Percentiles rank a stretch among this genome's conserved stretches.
Conservation (phyloP, 2,113 vertebrate species). For the Monopterus albus region DNA sequence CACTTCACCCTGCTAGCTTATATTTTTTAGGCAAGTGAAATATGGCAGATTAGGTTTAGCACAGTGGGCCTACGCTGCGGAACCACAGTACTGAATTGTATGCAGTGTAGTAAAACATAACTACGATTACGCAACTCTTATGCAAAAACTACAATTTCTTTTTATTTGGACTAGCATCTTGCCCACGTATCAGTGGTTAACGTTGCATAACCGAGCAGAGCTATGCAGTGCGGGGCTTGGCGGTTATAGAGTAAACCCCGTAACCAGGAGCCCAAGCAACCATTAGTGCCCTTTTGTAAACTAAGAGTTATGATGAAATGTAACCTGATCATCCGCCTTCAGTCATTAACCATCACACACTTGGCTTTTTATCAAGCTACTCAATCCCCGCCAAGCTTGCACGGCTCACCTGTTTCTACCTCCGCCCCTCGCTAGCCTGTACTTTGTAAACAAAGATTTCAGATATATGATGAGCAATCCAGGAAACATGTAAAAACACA, state of each 20-base stretch:
- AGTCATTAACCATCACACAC: constrained; percentile 9
- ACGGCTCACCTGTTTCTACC: background rate
- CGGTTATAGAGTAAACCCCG: constrained; percentile 13
- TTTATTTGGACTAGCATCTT: background rate
- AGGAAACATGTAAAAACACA: constrained; percentile 14
- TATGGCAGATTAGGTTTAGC: background rate
- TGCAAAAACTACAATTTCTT: constrained; percentile 1
- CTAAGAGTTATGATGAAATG: constrained; percentile 1
- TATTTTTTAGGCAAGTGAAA: background rate
- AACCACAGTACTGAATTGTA: background rate
- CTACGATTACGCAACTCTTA: no score
- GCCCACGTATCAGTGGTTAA: constrained; percentile 5
- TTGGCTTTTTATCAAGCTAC: constrained; percentile 14
- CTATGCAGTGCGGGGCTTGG: constrained; percentile 4
- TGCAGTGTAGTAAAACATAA: background rate
- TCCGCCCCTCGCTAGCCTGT: constrained; percentile 1
- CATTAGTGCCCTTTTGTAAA: constrained; percentile 9
- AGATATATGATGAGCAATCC: constrained; percentile 28
- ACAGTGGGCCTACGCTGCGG: background rate
- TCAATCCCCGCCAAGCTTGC: background rate
- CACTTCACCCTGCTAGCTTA: background rate
- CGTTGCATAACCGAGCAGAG: constrained; percentile 45
- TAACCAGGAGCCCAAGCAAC: background rate
- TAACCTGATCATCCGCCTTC: constrained; percentile 21
- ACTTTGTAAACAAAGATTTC: constrained; percentile 75